Percentiles rank a stretch among this genome's conserved stretches.
These are phyloP conservation scores for Strigops habroptila DNA, from an alignment of 2,113 vertebrate species.

Conservation along the genomic window DNA sequence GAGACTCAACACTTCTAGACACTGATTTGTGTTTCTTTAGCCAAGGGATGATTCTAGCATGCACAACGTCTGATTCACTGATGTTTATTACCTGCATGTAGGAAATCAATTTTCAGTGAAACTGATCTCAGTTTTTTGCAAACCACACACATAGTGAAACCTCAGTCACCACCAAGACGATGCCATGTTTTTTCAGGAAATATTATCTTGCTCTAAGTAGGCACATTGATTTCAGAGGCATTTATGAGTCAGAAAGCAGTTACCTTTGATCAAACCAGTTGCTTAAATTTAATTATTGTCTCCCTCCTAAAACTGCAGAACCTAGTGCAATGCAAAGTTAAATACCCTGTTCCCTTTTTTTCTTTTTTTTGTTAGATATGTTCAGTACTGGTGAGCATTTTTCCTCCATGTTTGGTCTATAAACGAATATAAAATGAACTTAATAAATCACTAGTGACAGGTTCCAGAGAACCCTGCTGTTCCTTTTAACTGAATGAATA, in stretches of 20 bases:
- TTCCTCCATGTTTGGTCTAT: constrained; percentile 66
- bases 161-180: not conserved
- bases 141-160: not conserved
- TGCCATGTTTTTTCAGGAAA: constrained; percentile 1
- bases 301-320: constrained; percentile 38
- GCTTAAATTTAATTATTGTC: constrained; percentile 65
- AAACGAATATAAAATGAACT: constrained; percentile 75
- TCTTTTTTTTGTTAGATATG: constrained; percentile 45
- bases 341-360: not conserved
- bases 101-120: constrained; percentile 35
- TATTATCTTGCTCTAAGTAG: constrained; percentile 52
- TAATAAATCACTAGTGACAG: constrained; percentile 74
- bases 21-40: not conserved
- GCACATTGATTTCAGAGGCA: constrained; percentile 66
- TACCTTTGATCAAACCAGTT: constrained; percentile 52
- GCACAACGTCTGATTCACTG: not conserved
- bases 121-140: not conserved
- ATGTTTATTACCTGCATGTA: not conserved
- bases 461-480: constrained; percentile 51
- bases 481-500: constrained; percentile 56
- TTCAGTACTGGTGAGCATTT: constrained; percentile 57
- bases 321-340: constrained; percentile 20
- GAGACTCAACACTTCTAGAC: not conserved
- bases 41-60: not conserved
- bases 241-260: constrained; percentile 48